These are phyloP conservation scores for Garrulus glandarius DNA, from an alignment of 2,797 vertebrate genomes.

Conservation along the genomic window DNA sequence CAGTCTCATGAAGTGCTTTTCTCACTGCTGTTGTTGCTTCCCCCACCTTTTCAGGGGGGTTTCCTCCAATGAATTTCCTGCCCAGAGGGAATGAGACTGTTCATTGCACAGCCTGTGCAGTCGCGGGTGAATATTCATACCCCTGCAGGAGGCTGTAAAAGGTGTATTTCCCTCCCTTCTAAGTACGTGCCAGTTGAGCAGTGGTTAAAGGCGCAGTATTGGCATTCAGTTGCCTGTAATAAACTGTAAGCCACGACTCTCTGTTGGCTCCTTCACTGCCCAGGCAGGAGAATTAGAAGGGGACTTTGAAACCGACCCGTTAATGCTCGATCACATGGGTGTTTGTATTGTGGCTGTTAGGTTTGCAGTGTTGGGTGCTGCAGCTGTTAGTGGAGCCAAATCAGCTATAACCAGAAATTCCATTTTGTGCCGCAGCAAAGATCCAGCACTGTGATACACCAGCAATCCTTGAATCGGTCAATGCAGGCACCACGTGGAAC, in stretches of 20 bases:
- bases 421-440: not conserved
- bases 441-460: not conserved
- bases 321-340: accelerated
- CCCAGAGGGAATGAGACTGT: not conserved
- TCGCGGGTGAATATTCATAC: not conserved
- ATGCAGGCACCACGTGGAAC: accelerated
- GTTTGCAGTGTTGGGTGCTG: not conserved
- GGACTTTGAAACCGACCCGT: accelerated
- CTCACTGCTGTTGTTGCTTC: not conserved
- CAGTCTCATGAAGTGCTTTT: not conserved
- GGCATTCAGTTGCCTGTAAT: not conserved
- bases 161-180: not conserved
- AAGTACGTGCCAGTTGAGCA: not conserved
- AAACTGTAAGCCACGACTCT: not conserved
- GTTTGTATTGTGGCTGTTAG: not conserved
- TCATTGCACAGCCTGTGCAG: accelerated
- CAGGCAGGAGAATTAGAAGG: not conserved
- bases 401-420: not conserved
- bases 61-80: not conserved
- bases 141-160: not conserved
- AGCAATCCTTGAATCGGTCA: not conserved
- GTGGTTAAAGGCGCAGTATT: not conserved
- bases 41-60: not conserved
- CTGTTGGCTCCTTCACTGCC: not conserved
- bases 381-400: not conserved